Percentiles rank a stretch among this genome's conserved stretches.
Conservation (phyloP, 2,113 vertebrate genomes). For the Oryzias javanicus region DNA sequence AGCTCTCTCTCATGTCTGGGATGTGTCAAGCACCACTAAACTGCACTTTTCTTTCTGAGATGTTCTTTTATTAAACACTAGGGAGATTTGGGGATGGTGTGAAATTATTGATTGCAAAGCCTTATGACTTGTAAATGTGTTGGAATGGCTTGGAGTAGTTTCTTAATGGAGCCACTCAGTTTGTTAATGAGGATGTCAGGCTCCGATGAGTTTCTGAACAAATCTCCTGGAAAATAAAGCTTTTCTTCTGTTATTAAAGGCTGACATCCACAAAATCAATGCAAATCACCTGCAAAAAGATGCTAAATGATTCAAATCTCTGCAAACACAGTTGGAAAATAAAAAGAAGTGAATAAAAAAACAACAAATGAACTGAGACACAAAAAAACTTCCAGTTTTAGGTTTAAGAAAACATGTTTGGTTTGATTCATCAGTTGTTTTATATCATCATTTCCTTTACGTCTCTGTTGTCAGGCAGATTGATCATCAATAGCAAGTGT, state of each 20-base stretch:
- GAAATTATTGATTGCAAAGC: constrained; percentile 46
- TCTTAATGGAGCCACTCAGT: constrained; percentile 38
- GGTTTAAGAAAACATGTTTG: no score
- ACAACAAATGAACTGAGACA: not conserved
- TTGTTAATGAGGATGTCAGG: constrained; percentile 16
- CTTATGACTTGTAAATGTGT: constrained; percentile 56
- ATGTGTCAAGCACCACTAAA: constrained; percentile 47
- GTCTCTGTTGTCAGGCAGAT: no score
- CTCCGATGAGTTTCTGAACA: constrained; percentile 2
- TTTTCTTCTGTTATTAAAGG: not conserved
- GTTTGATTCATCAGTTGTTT: no score
- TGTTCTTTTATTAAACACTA: constrained; percentile 21
- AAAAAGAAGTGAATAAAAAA: not conserved
- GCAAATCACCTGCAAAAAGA: not conserved
- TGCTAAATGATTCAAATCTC: not conserved
- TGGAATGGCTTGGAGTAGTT: constrained; percentile 42
- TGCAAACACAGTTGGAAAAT: no score
- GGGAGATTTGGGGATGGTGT: constrained; percentile 31
- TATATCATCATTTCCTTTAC: no score
- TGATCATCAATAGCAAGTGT: no score
- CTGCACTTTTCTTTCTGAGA: constrained; percentile 31
- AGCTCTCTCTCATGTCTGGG: constrained; percentile 29
- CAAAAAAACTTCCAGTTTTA: no score
- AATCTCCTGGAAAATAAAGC: not conserved
- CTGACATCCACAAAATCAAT: not conserved